These are phyloP conservation scores for Pseudopodoces humilis DNA, from an alignment of 2,113 vertebrate genomes.

Conservation along the genomic window DNA sequence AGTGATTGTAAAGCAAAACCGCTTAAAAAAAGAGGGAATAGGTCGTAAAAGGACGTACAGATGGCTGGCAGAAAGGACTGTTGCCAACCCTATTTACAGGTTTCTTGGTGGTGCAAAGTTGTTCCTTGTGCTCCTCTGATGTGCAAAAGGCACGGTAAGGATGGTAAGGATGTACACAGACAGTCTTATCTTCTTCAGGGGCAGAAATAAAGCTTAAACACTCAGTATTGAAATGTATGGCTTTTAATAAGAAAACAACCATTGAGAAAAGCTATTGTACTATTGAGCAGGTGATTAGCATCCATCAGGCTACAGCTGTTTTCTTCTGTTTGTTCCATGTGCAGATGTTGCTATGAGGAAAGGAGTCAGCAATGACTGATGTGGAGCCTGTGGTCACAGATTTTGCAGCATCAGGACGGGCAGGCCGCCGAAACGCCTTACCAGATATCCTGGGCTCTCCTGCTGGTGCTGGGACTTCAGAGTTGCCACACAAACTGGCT, in stretches of 20 bases:
- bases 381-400: constrained; percentile 82
- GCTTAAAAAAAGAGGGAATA: not conserved
- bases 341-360: constrained; percentile 85
- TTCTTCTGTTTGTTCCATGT: not conserved
- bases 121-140: not conserved
- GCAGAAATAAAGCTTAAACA: not conserved
- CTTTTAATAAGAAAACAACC: not conserved
- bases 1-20: not conserved
- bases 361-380: constrained; percentile 85
- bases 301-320: not conserved
- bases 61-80: not conserved
- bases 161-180: not conserved
- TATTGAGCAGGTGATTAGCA: not conserved
- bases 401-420: constrained; percentile 83
- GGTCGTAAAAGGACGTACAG: not conserved
- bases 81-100: not conserved
- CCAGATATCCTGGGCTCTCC: constrained; percentile 83
- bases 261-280: not conserved
- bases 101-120: not conserved
- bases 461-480: constrained; percentile 69
- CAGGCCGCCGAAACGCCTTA: constrained; percentile 86
- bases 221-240: not conserved
- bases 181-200: not conserved
- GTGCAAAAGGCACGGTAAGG: not conserved
- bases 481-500: constrained; percentile 80